Evolutionary conservation across 2,797 vertebrate genomes (phyloP).

Genomic region (Anolis apletophallus): DNA sequence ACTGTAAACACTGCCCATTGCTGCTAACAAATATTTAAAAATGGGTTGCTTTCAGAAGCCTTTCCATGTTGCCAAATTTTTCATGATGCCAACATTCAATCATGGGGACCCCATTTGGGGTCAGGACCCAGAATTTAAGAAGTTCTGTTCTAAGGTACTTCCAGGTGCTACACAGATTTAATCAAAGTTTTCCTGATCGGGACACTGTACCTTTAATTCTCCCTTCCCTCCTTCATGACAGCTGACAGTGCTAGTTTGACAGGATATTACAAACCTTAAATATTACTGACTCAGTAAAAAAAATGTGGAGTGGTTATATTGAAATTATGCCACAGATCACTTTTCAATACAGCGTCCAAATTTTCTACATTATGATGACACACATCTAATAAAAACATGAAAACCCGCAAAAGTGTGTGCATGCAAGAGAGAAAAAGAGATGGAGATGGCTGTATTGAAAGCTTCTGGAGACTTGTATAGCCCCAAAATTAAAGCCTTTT

Average conservation of each 20-base stretch:
- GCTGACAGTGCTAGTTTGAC: neutral
- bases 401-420: neutral
- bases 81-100: too few species aligned
- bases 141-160: neutral
- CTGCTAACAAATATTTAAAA: too few species aligned
- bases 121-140: too few species aligned
- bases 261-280: constrained; percentile 11
- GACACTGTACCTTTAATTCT: neutral
- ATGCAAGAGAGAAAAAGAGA: neutral
- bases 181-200: neutral
- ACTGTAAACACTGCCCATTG: too few species aligned
- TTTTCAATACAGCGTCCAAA: neutral
- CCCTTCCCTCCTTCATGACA: neutral
- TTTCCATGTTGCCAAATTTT: too few species aligned
- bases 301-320: neutral
- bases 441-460: neutral
- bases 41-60: too few species aligned
- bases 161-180: neutral
- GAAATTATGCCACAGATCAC: neutral
- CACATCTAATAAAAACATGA: neutral
- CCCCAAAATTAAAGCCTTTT: neutral
- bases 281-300: constrained; percentile 6
- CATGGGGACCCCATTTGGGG: too few species aligned
- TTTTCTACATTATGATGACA: neutral
- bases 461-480: neutral